Conservation (phyloP, 2,888 invertebrate genomes). For the Mesorhabditis belari region DNA sequence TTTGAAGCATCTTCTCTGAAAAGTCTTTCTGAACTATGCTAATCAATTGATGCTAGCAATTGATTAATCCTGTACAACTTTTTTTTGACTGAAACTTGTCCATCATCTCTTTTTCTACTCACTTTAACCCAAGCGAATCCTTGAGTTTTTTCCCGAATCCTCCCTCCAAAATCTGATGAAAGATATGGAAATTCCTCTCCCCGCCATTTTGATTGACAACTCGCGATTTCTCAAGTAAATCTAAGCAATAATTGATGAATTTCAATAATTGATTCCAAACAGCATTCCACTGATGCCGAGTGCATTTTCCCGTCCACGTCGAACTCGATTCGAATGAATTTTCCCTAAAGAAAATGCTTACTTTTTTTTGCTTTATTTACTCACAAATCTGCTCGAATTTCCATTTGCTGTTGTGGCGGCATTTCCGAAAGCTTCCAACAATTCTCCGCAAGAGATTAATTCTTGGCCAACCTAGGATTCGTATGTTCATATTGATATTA, state of each 20-base stretch:
- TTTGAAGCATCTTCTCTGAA: not conserved
- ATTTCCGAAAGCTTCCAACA: conserved; percentile 50
- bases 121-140: not conserved
- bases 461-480: not conserved
- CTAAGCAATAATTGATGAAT: conserved; percentile 16
- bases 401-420: conserved; percentile 48
- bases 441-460: conserved; percentile 21
- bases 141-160: conserved; percentile 18
- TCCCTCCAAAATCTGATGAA: conserved; percentile 62
- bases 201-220: conserved; percentile 64
- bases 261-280: conserved; percentile 22
- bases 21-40: no score
- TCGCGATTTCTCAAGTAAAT: conserved; percentile 58
- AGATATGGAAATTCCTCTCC: conserved; percentile 67
- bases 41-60: no score
- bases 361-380: conserved; percentile 4
- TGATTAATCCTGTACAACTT: no score
- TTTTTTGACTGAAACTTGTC: no score
- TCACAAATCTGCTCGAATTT: conserved; percentile 48
- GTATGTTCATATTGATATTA: no score
- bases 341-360: conserved; percentile 33
- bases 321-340: conserved; percentile 50
- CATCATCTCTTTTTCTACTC: no score
- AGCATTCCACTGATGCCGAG: conserved; percentile 49
- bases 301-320: conserved; percentile 30